These are phyloP conservation scores for Trichonephila clavipes DNA, from an alignment of 1,140 invertebrate species.

Conservation along the genomic window DNA sequence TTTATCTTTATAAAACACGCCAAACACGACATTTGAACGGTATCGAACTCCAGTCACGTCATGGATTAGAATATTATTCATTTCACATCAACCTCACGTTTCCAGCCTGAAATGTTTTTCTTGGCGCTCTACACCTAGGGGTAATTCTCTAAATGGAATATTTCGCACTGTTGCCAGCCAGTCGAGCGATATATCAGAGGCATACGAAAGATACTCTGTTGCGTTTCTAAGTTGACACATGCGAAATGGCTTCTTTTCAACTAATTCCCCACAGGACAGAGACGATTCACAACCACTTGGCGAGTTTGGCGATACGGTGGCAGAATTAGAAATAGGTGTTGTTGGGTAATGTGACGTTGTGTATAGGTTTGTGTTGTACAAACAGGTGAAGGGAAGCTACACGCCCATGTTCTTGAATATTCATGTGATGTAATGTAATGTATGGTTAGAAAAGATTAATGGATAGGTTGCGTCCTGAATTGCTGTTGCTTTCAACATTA, in stretches of 20 bases:
- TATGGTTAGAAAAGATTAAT: too few species aligned
- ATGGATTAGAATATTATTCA: constrained; percentile 46
- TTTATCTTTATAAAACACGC: neutral
- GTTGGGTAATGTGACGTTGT: neutral
- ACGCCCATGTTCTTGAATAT: neutral
- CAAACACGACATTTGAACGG: neutral
- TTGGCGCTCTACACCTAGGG: neutral
- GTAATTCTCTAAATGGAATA: constrained; percentile 36
- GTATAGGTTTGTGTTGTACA: neutral
- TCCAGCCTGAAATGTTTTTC: neutral
- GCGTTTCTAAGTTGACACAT: neutral
- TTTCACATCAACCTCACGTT: neutral
- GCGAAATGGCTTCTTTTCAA: neutral
- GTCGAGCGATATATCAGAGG: neutral
- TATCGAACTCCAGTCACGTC: neutral
- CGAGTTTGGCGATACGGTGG: neutral
- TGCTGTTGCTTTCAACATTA: too few species aligned
- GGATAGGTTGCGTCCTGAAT: too few species aligned
- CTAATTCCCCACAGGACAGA: neutral
- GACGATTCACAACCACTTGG: neutral
- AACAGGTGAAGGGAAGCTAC: neutral
- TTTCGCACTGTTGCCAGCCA: neutral
- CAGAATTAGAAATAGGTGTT: neutral
- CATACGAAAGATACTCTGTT: neutral
- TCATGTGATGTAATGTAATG: too few species aligned